Conservation (phyloP, 2,888 invertebrate genomes). For the Diaperis boleti region DNA sequence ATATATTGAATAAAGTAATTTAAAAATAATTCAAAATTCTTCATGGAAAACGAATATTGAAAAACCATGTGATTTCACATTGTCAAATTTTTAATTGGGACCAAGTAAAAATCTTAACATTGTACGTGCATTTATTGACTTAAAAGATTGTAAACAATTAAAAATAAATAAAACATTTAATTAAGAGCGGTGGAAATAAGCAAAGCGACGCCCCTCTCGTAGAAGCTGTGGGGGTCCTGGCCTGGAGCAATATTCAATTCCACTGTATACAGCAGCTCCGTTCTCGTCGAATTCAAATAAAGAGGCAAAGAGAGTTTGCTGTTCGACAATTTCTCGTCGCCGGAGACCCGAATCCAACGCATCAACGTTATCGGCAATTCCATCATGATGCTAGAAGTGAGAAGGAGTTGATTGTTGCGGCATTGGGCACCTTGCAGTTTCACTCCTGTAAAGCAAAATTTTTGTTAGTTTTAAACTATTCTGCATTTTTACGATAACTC, state of each 20-base stretch:
- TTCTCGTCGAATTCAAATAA: constrained; percentile 95
- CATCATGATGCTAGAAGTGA: constrained; percentile 95
- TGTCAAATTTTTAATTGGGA: no score
- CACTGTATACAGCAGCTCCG: constrained; percentile 94
- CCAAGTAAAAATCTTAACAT: no score
- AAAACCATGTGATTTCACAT: no score
- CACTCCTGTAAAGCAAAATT: constrained; percentile 75
- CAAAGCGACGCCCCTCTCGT: constrained; percentile 97
- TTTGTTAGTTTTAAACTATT: neutral
- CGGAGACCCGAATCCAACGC: constrained; percentile 78
- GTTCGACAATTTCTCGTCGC: constrained; percentile 66
- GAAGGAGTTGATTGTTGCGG: constrained; percentile 87
- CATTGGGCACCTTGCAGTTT: constrained; percentile 97
- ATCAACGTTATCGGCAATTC: constrained; percentile 91
- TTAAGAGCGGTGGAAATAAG: constrained; percentile 93
- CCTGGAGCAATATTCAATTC: constrained; percentile 92
- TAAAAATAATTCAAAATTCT: no score
- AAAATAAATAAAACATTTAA: neutral
- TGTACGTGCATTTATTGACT: no score
- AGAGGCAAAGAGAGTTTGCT: constrained; percentile 92
- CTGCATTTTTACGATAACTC: no score
- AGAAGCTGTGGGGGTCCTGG: constrained; percentile 95
- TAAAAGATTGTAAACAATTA: no score
- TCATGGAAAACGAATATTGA: no score
- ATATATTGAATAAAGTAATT: no score